Evolutionary conservation across 1,140 invertebrate species (phyloP).

Genomic region (Atta texana): DNA sequence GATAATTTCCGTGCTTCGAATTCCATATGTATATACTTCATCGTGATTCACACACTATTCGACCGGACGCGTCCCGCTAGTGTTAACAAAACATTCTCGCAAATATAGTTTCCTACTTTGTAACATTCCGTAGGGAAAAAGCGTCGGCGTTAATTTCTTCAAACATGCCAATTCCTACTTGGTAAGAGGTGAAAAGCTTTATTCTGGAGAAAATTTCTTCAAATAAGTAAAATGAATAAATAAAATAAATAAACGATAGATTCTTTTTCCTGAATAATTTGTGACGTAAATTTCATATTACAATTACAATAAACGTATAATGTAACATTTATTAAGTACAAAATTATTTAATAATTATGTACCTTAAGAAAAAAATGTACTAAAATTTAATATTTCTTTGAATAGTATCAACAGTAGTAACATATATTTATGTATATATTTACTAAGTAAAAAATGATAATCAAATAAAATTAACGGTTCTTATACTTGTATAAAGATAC

Average conservation of each 20-base stretch:
- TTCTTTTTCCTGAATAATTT: background rate
- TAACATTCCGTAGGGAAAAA: slow-evolving; percentile 22
- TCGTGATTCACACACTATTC: slow-evolving; percentile 60
- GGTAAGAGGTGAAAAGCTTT: background rate
- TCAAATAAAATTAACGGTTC: no score
- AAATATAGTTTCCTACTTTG: slow-evolving; percentile 34
- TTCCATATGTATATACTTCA: slow-evolving; percentile 41
- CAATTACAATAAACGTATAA: background rate
- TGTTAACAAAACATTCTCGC: slow-evolving; percentile 66
- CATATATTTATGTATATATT: no score
- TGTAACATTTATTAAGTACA: background rate
- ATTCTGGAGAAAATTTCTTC: background rate
- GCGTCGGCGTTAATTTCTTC: slow-evolving; percentile 17
- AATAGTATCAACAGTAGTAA: no score
- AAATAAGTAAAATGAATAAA: background rate
- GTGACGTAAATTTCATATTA: background rate
- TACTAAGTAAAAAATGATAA: no score
- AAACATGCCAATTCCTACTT: background rate
- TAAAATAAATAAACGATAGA: background rate
- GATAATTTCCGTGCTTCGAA: slow-evolving; percentile 63
- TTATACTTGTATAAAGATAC: no score
- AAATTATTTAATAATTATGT: background rate
- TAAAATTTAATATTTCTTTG: no score
- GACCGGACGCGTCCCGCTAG: slow-evolving; percentile 60
- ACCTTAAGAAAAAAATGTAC: no score